Percentiles rank a stretch among this genome's conserved stretches.
phyloP scores from a whole-genome alignment of 2,797 vertebrate species.

The Lacerta agilis region DNA sequence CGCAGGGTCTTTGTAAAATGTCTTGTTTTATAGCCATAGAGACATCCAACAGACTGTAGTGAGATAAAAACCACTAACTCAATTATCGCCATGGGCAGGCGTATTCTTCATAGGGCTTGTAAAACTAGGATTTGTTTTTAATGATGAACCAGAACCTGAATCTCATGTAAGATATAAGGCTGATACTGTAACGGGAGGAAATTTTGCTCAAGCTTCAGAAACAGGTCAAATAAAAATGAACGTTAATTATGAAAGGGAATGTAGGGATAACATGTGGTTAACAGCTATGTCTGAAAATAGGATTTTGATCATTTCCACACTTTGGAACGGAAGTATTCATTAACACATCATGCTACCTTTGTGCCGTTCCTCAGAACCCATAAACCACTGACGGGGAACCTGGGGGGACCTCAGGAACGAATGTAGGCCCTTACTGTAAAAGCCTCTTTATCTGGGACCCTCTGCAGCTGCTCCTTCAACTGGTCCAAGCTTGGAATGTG shows the following conservation, averaged over 20 bases:
- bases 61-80: conserved; percentile 71
- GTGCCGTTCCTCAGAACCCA: not conserved
- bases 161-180: conserved; percentile 56
- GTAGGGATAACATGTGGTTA: not conserved
- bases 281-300: not conserved
- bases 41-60: conserved; percentile 60
- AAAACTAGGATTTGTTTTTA: conserved; percentile 69
- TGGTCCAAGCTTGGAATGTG: too few relatives aligned
- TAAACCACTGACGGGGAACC: not conserved
- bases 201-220: conserved; percentile 64
- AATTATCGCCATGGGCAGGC: conserved; percentile 65
- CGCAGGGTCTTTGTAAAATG: conserved; percentile 66
- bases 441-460: not conserved
- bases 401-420: not conserved
- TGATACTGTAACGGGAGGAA: conserved; percentile 48
- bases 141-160: conserved; percentile 65
- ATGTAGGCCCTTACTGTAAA: not conserved
- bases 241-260: conserved; percentile 49
- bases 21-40: conserved; percentile 70
- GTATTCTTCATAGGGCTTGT: conserved; percentile 63
- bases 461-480: too few relatives aligned
- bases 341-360: not conserved
- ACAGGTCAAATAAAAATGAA: conserved; percentile 58
- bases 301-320: not conserved
- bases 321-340: conserved; percentile 33